phyloP scores from a whole-genome alignment of 2,113 vertebrate genomes.

The Cairina moschata region DNA sequence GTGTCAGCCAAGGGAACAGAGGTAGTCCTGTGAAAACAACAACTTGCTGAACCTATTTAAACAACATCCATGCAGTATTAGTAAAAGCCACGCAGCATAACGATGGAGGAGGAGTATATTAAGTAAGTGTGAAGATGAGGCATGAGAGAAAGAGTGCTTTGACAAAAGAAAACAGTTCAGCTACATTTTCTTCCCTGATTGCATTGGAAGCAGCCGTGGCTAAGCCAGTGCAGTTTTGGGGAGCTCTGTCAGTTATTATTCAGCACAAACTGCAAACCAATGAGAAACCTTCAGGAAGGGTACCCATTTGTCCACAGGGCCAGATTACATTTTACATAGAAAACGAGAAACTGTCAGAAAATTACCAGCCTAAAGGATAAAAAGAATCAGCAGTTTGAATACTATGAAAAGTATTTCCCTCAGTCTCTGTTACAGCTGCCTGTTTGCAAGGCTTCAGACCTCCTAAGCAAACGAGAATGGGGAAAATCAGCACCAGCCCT shows the following conservation, averaged over 20 bases:
- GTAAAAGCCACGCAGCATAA: neutral
- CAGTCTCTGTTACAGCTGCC: neutral
- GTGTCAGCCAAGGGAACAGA: neutral
- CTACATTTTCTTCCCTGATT: neutral
- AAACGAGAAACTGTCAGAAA: neutral
- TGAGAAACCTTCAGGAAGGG: neutral
- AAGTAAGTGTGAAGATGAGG: neutral
- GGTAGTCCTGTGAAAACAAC: neutral
- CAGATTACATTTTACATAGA: neutral
- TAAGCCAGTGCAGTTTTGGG: neutral
- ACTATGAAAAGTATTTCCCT: neutral
- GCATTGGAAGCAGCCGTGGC: neutral
- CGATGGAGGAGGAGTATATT: neutral
- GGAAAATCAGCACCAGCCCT: neutral
- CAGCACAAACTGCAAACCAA: neutral
- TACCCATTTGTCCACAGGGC: neutral
- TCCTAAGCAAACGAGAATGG: neutral
- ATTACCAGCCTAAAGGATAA: neutral
- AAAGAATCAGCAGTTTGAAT: neutral
- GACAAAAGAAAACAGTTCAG: neutral
- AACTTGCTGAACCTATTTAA: slow-evolving; percentile 35
- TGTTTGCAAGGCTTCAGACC: neutral
- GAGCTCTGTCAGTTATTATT: neutral
- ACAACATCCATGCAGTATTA: neutral
- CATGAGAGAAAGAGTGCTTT: neutral